These are phyloP conservation scores for Myripristis murdjan DNA, from an alignment of 2,797 vertebrate species.

Conservation along the genomic window DNA sequence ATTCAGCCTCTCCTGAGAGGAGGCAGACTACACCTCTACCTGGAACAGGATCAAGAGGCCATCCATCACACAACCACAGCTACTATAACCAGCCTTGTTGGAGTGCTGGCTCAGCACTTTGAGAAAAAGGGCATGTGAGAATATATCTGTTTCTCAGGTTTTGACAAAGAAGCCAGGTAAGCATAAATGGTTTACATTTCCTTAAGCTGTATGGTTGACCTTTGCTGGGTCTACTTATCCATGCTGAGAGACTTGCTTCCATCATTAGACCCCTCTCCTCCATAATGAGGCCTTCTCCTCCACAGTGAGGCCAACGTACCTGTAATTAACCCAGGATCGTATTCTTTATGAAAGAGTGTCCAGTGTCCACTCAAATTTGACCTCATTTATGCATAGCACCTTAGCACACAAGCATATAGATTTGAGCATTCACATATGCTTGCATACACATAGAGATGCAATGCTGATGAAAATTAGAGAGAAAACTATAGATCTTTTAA, in stretches of 20 bases:
- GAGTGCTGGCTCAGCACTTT: slow-evolving; percentile 55
- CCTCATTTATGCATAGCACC: slow-evolving; percentile 1
- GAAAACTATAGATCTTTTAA: not conserved
- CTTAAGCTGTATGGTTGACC: slow-evolving; percentile 34
- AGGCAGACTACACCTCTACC: slow-evolving; percentile 48
- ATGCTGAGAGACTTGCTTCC: not conserved
- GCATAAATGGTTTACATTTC: slow-evolving; percentile 23
- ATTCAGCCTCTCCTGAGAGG: slow-evolving; percentile 49
- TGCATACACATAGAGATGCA: not conserved
- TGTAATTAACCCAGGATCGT: not conserved
- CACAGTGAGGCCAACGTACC: not conserved
- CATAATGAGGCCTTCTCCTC: not conserved
- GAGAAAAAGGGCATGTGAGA: slow-evolving; percentile 36
- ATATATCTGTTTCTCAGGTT: slow-evolving; percentile 56
- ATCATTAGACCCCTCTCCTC: not conserved
- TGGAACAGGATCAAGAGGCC: slow-evolving; percentile 55
- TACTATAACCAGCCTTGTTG: slow-evolving; percentile 28
- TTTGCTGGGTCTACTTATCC: not conserved
- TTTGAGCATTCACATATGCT: not conserved
- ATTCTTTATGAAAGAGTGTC: not conserved
- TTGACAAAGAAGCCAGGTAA: slow-evolving; percentile 43
- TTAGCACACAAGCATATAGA: not conserved
- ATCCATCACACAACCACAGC: slow-evolving; percentile 57
- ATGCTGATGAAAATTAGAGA: not conserved
- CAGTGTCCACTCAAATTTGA: slow-evolving; percentile 6